Conservation (phyloP, 2,888 invertebrate species). For the Barypeithes pellucidus region DNA sequence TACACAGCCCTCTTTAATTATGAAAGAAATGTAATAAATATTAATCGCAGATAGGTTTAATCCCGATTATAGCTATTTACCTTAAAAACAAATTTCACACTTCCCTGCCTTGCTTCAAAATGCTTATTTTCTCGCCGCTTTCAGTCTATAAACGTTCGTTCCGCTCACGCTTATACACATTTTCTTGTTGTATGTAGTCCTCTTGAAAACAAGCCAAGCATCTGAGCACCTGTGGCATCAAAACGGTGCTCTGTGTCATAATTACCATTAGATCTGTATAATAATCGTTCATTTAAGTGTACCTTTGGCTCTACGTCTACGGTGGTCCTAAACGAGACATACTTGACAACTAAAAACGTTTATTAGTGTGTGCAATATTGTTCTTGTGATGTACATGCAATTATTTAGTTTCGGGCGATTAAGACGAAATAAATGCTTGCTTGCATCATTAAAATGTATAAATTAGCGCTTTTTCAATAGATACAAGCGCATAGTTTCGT, state of each 20-base stretch:
- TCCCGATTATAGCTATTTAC: background rate
- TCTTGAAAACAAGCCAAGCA: conserved; percentile 22
- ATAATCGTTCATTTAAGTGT: conserved; percentile 54
- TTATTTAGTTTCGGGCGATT: conserved; percentile 43
- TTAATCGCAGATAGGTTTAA: background rate
- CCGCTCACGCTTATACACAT: conserved; percentile 18
- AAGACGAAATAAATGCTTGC: too few species aligned
- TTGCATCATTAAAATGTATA: too few species aligned
- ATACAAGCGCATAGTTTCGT: too few species aligned
- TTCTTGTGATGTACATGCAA: conserved; percentile 42
- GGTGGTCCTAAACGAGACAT: conserved; percentile 56
- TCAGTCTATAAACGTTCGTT: conserved; percentile 35
- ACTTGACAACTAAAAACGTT: conserved; percentile 51
- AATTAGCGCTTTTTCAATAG: too few species aligned
- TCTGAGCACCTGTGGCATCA: conserved; percentile 52
- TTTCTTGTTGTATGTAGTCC: conserved; percentile 41
- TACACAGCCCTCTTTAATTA: too few species aligned
- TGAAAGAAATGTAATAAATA: too few species aligned
- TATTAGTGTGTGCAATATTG: conserved; percentile 51
- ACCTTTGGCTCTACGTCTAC: conserved; percentile 56
- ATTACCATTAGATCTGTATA: conserved; percentile 53
- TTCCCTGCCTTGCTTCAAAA: conserved; percentile 13
- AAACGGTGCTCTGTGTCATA: conserved; percentile 49
- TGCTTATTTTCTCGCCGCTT: conserved; percentile 21
- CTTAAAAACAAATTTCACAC: conserved; percentile 17